phyloP scores from a whole-genome alignment of 2,888 invertebrate species.

The Brachyptera putata region DNA sequence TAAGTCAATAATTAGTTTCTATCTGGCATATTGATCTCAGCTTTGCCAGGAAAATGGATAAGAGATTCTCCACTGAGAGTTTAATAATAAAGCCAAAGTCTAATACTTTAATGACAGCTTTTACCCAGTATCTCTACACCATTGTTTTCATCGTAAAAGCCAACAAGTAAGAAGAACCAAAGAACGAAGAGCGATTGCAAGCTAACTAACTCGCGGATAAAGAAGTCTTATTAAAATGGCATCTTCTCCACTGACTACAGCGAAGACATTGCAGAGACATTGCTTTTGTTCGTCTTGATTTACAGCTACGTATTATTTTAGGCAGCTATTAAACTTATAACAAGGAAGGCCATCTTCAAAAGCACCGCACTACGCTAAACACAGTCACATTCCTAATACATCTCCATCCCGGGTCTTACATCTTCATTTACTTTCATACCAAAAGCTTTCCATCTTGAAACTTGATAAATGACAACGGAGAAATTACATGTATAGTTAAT shows the following conservation, averaged over 20 bases:
- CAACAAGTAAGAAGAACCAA: not conserved
- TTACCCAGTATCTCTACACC: not conserved
- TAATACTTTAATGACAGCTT: constrained; percentile 17
- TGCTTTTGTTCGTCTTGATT: constrained; percentile 5
- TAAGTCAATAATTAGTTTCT: constrained; percentile 21
- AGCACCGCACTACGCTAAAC: not conserved
- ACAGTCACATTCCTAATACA: not conserved
- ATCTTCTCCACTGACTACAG: not conserved
- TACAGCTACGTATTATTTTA: constrained; percentile 4
- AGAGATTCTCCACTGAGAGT: constrained; percentile 3
- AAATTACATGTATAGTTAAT: not conserved
- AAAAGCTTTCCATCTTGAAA: not conserved
- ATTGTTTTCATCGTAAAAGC: constrained; percentile 17
- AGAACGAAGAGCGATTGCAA: not conserved
- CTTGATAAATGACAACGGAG: not conserved
- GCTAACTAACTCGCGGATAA: not conserved
- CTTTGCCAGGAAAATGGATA: no score
- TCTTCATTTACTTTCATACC: constrained; percentile 3
- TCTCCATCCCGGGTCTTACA: not conserved
- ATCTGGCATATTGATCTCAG: not conserved
- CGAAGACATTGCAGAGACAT: not conserved
- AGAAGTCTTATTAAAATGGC: not conserved
- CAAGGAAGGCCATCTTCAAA: not conserved
- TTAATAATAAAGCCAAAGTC: no score
- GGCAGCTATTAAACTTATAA: constrained; percentile 20